These are phyloP conservation scores for Sycophila texana DNA, from an alignment of 2,888 invertebrate genomes.

Conservation along the genomic window DNA sequence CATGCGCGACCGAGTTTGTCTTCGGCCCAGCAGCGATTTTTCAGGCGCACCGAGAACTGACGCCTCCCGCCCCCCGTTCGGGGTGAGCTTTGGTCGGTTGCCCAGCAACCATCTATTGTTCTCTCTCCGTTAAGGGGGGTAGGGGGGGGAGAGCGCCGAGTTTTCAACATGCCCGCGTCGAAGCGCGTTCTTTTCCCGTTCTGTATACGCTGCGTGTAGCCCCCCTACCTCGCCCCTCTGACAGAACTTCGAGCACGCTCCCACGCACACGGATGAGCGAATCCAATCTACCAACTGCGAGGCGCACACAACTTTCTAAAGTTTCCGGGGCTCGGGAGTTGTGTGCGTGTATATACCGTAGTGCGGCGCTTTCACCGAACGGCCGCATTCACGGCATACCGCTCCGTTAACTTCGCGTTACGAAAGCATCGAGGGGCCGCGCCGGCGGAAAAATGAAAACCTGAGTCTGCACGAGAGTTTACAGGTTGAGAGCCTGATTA, in stretches of 20 bases:
- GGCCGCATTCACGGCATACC: too few species aligned
- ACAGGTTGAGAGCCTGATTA: not conserved
- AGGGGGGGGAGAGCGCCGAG: not conserved
- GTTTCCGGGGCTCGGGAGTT: constrained; percentile 16
- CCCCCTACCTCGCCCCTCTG: not conserved
- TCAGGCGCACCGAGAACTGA: too few species aligned
- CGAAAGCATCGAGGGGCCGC: not conserved
- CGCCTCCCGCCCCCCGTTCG: not conserved
- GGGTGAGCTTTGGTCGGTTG: not conserved
- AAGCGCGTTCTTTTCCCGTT: not conserved
- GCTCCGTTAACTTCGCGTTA: not conserved
- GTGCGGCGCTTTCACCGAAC: not conserved
- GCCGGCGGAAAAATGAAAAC: not conserved
- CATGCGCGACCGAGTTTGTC: too few species aligned
- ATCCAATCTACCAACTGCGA: constrained; percentile 50
- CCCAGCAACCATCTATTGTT: too few species aligned
- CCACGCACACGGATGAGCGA: not conserved
- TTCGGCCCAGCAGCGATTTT: too few species aligned
- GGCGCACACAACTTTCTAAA: constrained; percentile 46
- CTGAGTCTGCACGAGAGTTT: not conserved
- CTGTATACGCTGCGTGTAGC: not conserved
- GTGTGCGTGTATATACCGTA: not conserved
- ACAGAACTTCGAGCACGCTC: not conserved
- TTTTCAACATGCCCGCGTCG: not conserved
- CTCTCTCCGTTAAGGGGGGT: not conserved